Evolutionary conservation across 2,113 vertebrate species (phyloP), one percentile per base, ranked within the genome.

Genomic region (Hyla sarda): DNA sequence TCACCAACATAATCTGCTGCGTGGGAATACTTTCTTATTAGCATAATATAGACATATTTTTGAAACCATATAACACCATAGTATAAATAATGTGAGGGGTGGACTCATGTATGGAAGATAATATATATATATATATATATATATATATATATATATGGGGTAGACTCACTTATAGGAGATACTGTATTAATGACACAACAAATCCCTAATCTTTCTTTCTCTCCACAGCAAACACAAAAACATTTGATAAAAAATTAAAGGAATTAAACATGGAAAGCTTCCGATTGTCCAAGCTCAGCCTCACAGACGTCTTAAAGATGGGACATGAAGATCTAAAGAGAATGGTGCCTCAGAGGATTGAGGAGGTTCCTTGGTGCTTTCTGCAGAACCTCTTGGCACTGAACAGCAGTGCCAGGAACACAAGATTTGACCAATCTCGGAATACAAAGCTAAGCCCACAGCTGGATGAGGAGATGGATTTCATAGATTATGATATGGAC

Each of bases 351-450:
- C 58, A 71, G 32, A 71, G 23, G 30, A 8, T 71, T 2, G 45
- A 69, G 13, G 60, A 79, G 0, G 45, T 85, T 8, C 84, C 84
- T 41, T 79, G 81, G 87, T 25, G 60, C 50, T 92, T 92, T 74
- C 89, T 93, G 41, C 83, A 88, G 82, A 92, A 90, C 73, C 82
- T 93, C 41, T 89, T 91, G 88, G 88, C 90, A 19, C 88, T 91
- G 12, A 90, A 89, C 6, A 65, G 90, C 0, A 89, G 90, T 25
- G 90, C 92, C 75, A 89, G 92, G 74, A 91, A 85, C 41, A 91
- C 91, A 32, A 28, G 56, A 19, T 45, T 65, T 2, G 30, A 67
- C 58, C 58, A 65, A 7, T 25, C 73, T 10, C 32, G 21, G 19
- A 12, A 37, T 30, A 47, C 21, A 34, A 73, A 37, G 30, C 19